Evolutionary conservation across 1,140 invertebrate genomes (phyloP).

Genomic region (Arion vulgaris): DNA sequence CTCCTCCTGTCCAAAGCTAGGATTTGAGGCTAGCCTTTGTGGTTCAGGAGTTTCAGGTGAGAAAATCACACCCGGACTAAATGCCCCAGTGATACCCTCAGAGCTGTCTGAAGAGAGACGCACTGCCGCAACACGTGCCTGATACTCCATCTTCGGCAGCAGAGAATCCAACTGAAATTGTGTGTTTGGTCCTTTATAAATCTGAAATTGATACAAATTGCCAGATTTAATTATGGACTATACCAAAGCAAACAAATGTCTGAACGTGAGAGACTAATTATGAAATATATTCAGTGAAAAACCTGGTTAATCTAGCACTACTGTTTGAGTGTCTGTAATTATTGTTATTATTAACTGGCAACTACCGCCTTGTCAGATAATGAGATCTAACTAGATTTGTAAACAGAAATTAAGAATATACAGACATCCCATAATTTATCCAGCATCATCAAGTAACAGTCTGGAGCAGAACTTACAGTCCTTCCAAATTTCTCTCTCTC

Average conservation of each 20-base stretch:
- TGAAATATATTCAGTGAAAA: too few species aligned
- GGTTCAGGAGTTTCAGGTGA: constrained; percentile 71
- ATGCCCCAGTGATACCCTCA: constrained; percentile 78
- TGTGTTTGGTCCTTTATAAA: constrained; percentile 81
- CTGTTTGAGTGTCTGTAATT: too few species aligned
- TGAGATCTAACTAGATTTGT: too few species aligned
- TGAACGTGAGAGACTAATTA: too few species aligned
- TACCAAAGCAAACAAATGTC: too few species aligned
- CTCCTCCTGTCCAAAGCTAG: constrained; percentile 25
- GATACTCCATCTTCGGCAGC: constrained; percentile 81
- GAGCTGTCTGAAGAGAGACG: constrained; percentile 73
- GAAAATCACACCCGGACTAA: constrained; percentile 78
- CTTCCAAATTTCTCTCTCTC: too few species aligned
- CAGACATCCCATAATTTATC: too few species aligned
- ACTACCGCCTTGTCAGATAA: too few species aligned
- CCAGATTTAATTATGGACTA: background rate
- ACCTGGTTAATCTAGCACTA: background rate
- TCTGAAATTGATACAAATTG: constrained; percentile 71
- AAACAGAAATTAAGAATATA: too few species aligned
- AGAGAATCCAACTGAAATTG: constrained; percentile 79
- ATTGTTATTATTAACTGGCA: too few species aligned
- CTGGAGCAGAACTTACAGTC: too few species aligned
- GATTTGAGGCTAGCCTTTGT: constrained; percentile 41
- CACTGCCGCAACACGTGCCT: constrained; percentile 82
- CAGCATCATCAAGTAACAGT: too few species aligned